These are phyloP conservation scores for Neosilurus hyrtlii DNA, from an alignment of 2,797 vertebrate genomes.

Conservation along the genomic window DNA sequence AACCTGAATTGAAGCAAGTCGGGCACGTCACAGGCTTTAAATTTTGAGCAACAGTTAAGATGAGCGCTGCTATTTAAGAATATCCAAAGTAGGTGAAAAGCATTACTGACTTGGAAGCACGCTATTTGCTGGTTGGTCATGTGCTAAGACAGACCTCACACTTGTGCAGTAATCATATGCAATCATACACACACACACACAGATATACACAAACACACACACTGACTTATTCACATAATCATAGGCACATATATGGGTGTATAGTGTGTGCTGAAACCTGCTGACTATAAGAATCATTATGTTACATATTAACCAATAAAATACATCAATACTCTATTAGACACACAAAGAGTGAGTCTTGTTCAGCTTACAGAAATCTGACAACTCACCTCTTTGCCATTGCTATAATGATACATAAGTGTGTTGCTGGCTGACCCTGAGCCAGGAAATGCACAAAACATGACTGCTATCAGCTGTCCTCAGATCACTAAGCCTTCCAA, in stretches of 20 bases:
- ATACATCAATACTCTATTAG: background rate
- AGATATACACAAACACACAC: background rate
- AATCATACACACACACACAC: background rate
- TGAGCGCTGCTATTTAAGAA: background rate
- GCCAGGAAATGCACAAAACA: conserved; percentile 92
- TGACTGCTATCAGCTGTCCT: conserved; percentile 64
- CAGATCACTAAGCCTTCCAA: conserved; percentile 59
- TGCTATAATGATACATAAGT: conserved; percentile 89
- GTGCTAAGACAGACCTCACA: background rate
- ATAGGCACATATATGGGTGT: background rate
- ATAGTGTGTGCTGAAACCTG: background rate
- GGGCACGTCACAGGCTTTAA: background rate
- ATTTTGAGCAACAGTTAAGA: background rate
- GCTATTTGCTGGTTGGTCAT: background rate
- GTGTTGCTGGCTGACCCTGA: conserved; percentile 86
- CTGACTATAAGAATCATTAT: background rate
- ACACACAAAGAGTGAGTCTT: background rate
- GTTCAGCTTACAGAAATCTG: background rate
- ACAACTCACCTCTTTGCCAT: conserved; percentile 88
- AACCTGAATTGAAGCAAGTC: conserved; percentile 16
- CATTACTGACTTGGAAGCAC: background rate
- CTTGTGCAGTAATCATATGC: background rate
- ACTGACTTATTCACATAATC: background rate
- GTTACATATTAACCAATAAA: background rate
- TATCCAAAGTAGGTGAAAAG: background rate